Base-by-base conservation (phyloP, 2,797 vertebrate species). In the Anniella stebbinsi region DNA sequence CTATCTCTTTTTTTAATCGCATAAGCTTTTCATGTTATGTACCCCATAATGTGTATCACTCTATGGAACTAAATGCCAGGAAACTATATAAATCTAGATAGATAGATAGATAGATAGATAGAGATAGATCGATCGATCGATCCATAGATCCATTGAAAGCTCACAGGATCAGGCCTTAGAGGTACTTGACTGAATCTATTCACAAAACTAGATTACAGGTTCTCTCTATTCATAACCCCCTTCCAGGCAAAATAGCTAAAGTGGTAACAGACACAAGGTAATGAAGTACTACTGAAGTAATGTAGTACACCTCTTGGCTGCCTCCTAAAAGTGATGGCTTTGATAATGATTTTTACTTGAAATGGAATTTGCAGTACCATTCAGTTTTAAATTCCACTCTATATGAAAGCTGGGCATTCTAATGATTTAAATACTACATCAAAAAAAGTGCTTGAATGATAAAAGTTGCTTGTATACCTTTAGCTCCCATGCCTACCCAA, bases 331-430 rank as follows among this genome's bases (percentile, higher is more conserved):
- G 89, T 89, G 88, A 95, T 75, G 78, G 88, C 69, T 95, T 95
- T 93, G 87, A 94, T 92, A 93, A 93, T 84, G 63, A 91, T 94
- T 93, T 95, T 80, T 90, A 87, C 90, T 86, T 88, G 92, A 94
- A 92, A 90, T 86, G 87, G 76, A 96, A 94, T 90, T 94, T 94
- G 80, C 0, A 0, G 76, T 78, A 90, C 93, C 89, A 93, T 91
- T 95, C 85, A 93, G 93, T 67, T 93, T 88, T 72, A 90, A 66
- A 93, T 95, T 91, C 92, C 82, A 93, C 90, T 94, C 95, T 89
- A 92, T 93, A 88, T 87, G 94, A 94, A 77, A 82, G 72, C 13
- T 82, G 72, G 89, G 78, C 33, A 82, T 70, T 84, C 87, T 86
- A 83, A 94, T 76, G 80, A 84, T 78, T 90, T 81, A 45, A 84